phyloP scores from a whole-genome alignment of 37 sponge, comb jelly and placozoan species.

The Ianthella basta region DNA sequence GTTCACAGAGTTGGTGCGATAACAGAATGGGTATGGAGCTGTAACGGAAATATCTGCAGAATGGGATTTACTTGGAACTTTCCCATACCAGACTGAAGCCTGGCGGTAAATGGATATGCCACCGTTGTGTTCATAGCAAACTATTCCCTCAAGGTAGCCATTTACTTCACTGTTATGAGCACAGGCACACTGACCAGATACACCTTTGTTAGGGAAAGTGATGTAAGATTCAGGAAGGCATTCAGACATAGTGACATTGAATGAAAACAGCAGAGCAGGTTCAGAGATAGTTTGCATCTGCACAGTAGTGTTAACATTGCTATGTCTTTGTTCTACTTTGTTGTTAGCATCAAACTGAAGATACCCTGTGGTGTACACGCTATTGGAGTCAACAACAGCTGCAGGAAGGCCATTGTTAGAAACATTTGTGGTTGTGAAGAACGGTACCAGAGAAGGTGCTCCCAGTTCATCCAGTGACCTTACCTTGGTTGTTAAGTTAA shows the following conservation, averaged over 20 bases:
- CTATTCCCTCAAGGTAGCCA: neutral
- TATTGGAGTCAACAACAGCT: neutral
- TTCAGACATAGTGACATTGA: slow-evolving; percentile 1
- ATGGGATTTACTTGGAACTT: too few relatives aligned
- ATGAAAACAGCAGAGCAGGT: neutral
- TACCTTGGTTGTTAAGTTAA: neutral
- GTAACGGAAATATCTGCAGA: too few relatives aligned
- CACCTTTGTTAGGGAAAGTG: neutral
- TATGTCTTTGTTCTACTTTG: too few relatives aligned
- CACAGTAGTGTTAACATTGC: neutral
- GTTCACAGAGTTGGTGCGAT: too few relatives aligned
- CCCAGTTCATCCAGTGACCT: neutral
- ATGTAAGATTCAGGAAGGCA: slow-evolving; percentile 2
- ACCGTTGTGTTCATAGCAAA: neutral
- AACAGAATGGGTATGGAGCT: too few relatives aligned
- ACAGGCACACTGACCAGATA: neutral
- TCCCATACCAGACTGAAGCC: too few relatives aligned
- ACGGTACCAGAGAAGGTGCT: neutral
- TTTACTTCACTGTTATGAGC: neutral
- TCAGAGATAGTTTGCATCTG: neutral
- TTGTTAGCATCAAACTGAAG: neutral
- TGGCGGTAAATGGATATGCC: too few relatives aligned
- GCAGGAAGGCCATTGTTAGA: neutral
- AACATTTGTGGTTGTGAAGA: neutral
- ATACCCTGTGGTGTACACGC: neutral